Evolutionary conservation across 2,113 vertebrate species (phyloP).

Genomic region (Dipodomys ordii): DNA sequence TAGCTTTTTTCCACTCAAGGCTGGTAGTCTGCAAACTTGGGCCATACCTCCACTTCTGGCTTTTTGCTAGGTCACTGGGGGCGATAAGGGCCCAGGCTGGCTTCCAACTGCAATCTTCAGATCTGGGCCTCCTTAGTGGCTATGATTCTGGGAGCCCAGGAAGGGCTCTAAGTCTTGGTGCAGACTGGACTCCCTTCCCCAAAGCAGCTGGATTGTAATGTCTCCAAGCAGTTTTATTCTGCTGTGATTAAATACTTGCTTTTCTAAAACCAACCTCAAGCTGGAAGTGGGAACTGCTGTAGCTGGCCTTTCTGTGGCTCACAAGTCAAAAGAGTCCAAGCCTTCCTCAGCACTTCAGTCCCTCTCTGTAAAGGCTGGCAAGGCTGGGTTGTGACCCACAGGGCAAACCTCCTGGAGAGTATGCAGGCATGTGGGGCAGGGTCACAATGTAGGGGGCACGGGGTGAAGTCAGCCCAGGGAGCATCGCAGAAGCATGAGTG

Average conservation of each 20-base stretch:
- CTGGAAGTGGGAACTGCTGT: not conserved
- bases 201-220: not conserved
- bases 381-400: not conserved
- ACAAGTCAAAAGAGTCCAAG: no score
- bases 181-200: not conserved
- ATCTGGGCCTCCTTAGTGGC: no score
- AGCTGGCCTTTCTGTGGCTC: not conserved
- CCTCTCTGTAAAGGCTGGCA: not conserved
- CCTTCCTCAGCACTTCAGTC: not conserved
- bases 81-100: not conserved
- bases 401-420: not conserved
- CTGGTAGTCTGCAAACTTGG: no score
- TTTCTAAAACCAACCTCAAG: conserved; percentile 13
- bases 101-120: no score
- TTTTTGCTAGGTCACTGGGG: no score
- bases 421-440: no score
- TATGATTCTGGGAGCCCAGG: no score
- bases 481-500: not conserved
- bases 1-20: no score
- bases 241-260: not conserved
- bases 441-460: not conserved
- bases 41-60: no score
- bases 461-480: not conserved
- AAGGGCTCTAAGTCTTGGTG: no score
- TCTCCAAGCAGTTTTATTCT: not conserved